Base-by-base conservation (phyloP, 2,113 vertebrate genomes). In the Lucifuga dentata region DNA sequence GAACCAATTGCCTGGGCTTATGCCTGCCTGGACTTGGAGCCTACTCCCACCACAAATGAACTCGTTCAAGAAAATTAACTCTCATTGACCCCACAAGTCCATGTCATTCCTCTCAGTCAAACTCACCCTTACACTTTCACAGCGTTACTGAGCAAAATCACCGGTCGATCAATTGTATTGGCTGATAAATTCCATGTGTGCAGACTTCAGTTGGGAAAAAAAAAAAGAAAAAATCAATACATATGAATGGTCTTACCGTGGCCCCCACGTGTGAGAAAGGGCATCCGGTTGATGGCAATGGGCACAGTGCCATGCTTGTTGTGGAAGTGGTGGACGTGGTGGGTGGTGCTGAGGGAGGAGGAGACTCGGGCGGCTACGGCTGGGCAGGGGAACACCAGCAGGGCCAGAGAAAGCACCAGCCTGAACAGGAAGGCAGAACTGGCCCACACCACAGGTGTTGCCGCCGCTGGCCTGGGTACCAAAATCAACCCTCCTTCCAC, bases 321-420 rank as follows among this genome's bases (percentile, higher is more conserved):
- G 92, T 97, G 95, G 91, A 97, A 97, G 91, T 97, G 95, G 89
- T 97, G 95, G 78, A 97, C 95, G 57, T 96, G 96, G 91, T 97
- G 95, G 39, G 96, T 96, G 79, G 95, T 97, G 85, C 95, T 97
- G 87, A 97, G 95, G 85, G 95, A 96, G 80, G 96, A 97, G 50
- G 96, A 97, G 46, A 97, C 96, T 59, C 95, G 87, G 52, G 96
- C 96, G 5, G 94, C 94, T 53, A 93, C 92, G 0, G 92, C 90
- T 8, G 91, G 85, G 68, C 92, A 92, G 3, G 91, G 92, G 51
- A 91, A 91, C 20, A 87, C 89, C 79, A 94, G 81, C 73, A 94
- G 81, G 0, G 91, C 90, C 78, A 93, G 43, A 7, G 89, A 91
- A n/a, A 94, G 83, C 8, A 92, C 90, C 65, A 93, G 86, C 58